A percentile compares a stretch with the other conserved stretches of the same genome.
phyloP scores from a whole-genome alignment of 2,888 invertebrate species.

The Cephonodes hylas region DNA sequence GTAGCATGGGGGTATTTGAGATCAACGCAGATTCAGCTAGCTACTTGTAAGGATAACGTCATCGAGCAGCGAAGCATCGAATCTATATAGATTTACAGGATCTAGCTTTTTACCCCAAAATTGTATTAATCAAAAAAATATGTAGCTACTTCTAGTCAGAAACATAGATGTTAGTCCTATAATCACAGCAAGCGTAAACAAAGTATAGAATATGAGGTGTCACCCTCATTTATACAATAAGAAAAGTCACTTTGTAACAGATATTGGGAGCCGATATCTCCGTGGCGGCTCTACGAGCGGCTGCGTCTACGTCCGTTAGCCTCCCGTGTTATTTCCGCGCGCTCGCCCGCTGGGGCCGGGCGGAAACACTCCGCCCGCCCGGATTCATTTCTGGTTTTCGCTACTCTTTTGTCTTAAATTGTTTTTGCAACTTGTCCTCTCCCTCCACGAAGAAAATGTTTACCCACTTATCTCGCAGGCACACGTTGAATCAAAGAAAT shows the following conservation, averaged over 20 bases:
- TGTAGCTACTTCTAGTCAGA: no score
- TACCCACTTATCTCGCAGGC: conserved; percentile 38
- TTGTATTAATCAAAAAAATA: no score
- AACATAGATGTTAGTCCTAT: no score
- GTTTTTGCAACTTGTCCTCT: conserved; percentile 69
- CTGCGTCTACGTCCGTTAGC: conserved; percentile 41
- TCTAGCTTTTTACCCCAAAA: no score
- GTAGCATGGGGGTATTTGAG: no score
- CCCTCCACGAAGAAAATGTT: conserved; percentile 47
- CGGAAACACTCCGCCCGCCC: conserved; percentile 63
- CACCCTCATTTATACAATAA: no score
- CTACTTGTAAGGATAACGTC: no score
- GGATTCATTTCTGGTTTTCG: conserved; percentile 78
- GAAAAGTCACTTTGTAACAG: neutral
- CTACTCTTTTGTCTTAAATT: conserved; percentile 77
- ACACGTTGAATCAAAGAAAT: neutral
- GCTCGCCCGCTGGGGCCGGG: conserved; percentile 54
- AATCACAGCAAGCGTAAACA: no score
- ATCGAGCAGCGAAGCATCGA: no score
- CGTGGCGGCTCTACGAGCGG: conserved; percentile 23
- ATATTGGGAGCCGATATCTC: neutral
- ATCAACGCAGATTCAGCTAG: no score
- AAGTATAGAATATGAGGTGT: no score
- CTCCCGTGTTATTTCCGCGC: conserved; percentile 57
- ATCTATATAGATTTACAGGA: no score